These are phyloP conservation scores for Leptinotarsa rubiginosa DNA, from an alignment of 2,888 invertebrate genomes.

Conservation along the genomic window DNA sequence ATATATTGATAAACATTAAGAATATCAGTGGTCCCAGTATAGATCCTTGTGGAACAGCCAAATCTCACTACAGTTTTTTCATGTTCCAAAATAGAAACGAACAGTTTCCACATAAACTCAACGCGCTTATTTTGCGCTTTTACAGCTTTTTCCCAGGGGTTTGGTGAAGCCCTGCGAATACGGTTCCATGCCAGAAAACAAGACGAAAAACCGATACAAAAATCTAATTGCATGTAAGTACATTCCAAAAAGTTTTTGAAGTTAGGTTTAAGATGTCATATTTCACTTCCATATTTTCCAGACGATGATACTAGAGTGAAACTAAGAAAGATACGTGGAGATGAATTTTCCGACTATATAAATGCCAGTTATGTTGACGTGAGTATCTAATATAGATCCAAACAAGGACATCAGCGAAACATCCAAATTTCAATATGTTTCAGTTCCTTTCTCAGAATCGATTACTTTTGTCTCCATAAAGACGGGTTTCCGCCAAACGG, in stretches of 20 bases:
- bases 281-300: constrained; percentile 48
- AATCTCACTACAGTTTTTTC: no score
- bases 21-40: no score
- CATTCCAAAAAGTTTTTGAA: not conserved
- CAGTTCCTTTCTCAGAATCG: no score
- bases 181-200: constrained; percentile 64
- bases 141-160: constrained; percentile 64
- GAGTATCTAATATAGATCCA: constrained; percentile 42
- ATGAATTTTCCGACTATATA: constrained; percentile 67
- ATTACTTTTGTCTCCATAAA: no score
- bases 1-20: no score
- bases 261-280: no score
- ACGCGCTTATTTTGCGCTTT: constrained; percentile 21
- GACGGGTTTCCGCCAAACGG: no score
- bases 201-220: constrained; percentile 66
- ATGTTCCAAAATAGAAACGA: no score
- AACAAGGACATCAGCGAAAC: no score
- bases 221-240: constrained; percentile 67
- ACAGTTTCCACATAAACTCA: no score
- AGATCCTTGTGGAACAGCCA: no score
- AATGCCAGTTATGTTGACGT: constrained; percentile 70
- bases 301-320: constrained; percentile 69
- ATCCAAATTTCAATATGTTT: no score
- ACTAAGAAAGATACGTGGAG: constrained; percentile 61
- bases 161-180: constrained; percentile 62